These are phyloP conservation scores for Bostrychus sinensis DNA, from an alignment of 2,113 vertebrate species.

Conservation along the genomic window DNA sequence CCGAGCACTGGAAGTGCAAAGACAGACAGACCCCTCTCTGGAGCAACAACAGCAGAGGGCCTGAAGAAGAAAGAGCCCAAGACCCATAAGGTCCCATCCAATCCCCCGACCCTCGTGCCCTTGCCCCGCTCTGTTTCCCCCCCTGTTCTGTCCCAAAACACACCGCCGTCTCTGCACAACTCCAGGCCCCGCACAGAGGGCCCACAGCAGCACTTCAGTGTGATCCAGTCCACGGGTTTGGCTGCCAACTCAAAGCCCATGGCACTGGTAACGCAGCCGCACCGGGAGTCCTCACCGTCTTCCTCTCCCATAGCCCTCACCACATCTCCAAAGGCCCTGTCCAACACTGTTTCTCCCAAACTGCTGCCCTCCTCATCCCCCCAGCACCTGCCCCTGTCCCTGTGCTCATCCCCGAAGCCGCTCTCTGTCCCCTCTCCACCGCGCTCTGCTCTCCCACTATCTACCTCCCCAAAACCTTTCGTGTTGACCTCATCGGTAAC, in stretches of 20 bases:
- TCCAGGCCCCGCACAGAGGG: slow-evolving; percentile 90
- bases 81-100: slow-evolving; percentile 84
- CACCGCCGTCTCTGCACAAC: slow-evolving; percentile 88
- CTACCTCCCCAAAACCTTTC: slow-evolving; percentile 76
- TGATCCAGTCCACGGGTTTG: slow-evolving; percentile 97
- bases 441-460: slow-evolving; percentile 56
- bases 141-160: slow-evolving; percentile 88
- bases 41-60: slow-evolving; percentile 69
- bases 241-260: slow-evolving; percentile 89
- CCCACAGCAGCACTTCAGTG: slow-evolving; percentile 93
- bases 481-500: slow-evolving; percentile 69
- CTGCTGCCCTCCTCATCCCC: slow-evolving; percentile 74
- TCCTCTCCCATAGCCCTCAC: slow-evolving; percentile 69
- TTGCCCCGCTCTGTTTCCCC: slow-evolving; percentile 85
- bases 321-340: slow-evolving; percentile 67
- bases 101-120: slow-evolving; percentile 85
- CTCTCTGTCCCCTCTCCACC: slow-evolving; percentile 78
- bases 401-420: slow-evolving; percentile 79
- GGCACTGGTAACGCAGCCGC: slow-evolving; percentile 88
- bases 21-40: slow-evolving; percentile 80
- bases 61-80: slow-evolving; percentile 85
- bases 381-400: slow-evolving; percentile 76
- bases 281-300: slow-evolving; percentile 83
- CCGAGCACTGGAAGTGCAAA: slow-evolving; percentile 82
- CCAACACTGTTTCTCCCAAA: slow-evolving; percentile 80